Base-by-base conservation (phyloP, 2,888 invertebrate genomes). In the Rhynchonema sp. region DNA sequence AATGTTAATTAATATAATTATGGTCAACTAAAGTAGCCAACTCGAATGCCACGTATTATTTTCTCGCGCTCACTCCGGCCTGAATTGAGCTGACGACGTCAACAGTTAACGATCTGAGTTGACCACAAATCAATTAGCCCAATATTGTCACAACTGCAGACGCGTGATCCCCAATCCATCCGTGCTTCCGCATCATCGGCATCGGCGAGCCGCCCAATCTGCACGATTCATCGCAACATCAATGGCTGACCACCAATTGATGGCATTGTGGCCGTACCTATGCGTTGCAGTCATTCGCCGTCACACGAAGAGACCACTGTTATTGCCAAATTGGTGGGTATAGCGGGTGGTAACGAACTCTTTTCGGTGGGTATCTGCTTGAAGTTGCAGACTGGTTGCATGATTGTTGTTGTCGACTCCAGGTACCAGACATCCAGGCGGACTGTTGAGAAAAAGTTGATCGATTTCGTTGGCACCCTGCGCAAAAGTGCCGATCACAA, bases 181-280 rank as follows among this genome's bases (percentile, higher is more conserved):
- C 88, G 0, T 80, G 85, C 22, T 92, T 92, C 73, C 82, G 85
- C 67, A 83, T 92, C 61, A 79, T 89, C 26, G 89, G 87, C 0
- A 74, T 91, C 62, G 87, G 87, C 0, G 91, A 92, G 72, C 87
- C 90, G 0, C 87, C 86, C 1, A 71, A 72, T 25, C 54, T 65
- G 23, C 72, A 76, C n/a, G 70, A 73, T 49, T 30, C 46, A 67
- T 64, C 38, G 61, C 60, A n/a, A n/a, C n/a, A 57, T 61, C 84
- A 83, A 66, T 96, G 94, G 94, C 76, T 96, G 59, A 86, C 85
- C 2, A 84, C 92, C 0, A 96, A 76, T 79, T 90, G 63, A 78
- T 94, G 13, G 87, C 87, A 68, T 77, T 92, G 64, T 91, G 94
- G 72, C 76, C 88, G n/a, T 94, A 85, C 73, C 73, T 87, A 91